phyloP scores from a whole-genome alignment of 2,888 invertebrate species.

The Microctonus hyperodae region DNA sequence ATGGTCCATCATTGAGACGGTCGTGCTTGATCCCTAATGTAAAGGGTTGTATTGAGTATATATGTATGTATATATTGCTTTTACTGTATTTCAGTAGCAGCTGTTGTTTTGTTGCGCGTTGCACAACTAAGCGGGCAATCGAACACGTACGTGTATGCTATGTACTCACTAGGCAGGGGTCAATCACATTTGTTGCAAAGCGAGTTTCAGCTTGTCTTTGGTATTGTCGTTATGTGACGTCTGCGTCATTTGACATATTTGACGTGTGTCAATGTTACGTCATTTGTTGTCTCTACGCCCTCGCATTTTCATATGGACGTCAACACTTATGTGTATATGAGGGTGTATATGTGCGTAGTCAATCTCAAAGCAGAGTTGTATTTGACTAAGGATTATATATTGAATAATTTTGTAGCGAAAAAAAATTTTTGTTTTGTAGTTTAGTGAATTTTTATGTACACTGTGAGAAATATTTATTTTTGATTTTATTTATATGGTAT shows the following conservation, averaged over 20 bases:
- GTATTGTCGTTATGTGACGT: background rate
- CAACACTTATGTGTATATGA: no score
- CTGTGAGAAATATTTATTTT: no score
- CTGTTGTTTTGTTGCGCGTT: slow-evolving; percentile 61
- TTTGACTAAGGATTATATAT: no score
- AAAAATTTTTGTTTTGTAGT: no score
- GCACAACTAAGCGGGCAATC: slow-evolving; percentile 33
- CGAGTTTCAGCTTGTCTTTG: background rate
- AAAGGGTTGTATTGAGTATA: slow-evolving; percentile 30
- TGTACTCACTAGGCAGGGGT: background rate
- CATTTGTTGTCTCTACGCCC: background rate
- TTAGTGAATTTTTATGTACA: no score
- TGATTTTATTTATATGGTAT: no score
- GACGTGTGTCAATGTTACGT: slow-evolving; percentile 1
- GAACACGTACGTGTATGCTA: no score
- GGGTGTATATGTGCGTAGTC: no score
- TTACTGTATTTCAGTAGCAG: slow-evolving; percentile 44
- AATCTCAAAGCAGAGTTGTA: no score
- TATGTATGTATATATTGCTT: slow-evolving; percentile 1
- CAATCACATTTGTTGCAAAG: slow-evolving; percentile 12
- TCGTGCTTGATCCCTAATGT: background rate
- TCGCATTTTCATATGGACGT: background rate
- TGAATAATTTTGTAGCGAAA: no score
- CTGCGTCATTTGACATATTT: background rate
- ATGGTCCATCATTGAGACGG: background rate